Base-by-base conservation (phyloP, 2,888 invertebrate species). In the Alcis repandata region DNA sequence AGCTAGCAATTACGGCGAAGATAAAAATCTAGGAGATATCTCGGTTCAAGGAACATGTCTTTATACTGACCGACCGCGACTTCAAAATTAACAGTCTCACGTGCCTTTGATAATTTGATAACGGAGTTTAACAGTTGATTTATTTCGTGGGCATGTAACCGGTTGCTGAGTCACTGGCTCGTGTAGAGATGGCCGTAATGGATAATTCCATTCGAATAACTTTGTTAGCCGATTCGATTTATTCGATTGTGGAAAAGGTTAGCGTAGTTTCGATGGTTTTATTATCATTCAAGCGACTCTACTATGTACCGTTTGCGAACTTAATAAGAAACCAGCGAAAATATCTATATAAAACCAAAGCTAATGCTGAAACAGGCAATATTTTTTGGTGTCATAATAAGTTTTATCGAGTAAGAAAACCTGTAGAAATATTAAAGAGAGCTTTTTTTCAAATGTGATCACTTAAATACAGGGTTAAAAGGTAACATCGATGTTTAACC, bases 71-170 rank as follows among this genome's bases (percentile, higher is more conserved):
- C 92, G 91, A 82, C 88, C 81, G 68, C 51, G 64, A 65, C 56
- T 67, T 80, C 78, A 82, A 89, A 92, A 91, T 92, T 91, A 91
- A 91, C 68, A 63, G 85, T 80, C 88, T 87, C 85, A 91, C 92
- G 92, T 92, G 91, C 85, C 82, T 88, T 89, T 91, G 92, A 92
- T 93, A 91, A 90, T 92, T 90, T 92, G 92, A 93, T 93, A 92
- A 92, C 92, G 82, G 84, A 79, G 85, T 78, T 81, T 79, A 71
- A 74, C 74, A 71, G 86, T 90, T 92, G 92, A 92, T 92, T 93
- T 92, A 91, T 92, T 86, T 84, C 79, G 68, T 73, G 63, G 59
- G 56, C 45, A 43, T 51, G 19, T 60, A 86, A 87, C 90, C 78
- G 84, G 89, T 86, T 71, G 75, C 73, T 88, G 87, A 89, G 80